phyloP scores from a whole-genome alignment of 2,888 invertebrate genomes.

The Dicranocentrus wangi region DNA sequence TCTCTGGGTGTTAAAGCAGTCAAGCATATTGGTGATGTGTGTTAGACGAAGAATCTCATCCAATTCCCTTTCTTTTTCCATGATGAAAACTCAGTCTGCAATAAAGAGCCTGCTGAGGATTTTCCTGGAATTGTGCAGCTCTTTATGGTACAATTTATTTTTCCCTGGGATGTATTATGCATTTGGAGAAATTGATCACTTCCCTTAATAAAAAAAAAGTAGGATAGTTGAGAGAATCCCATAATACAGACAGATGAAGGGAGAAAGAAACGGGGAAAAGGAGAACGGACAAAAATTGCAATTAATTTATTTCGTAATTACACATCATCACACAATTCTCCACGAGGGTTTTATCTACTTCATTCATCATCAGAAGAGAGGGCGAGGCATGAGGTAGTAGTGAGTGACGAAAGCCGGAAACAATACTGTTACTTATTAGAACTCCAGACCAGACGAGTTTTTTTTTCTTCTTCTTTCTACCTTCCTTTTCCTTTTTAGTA shows the following conservation, averaged over 20 bases:
- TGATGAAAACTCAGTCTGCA: slow-evolving; percentile 48
- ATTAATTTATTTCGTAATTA: slow-evolving; percentile 55
- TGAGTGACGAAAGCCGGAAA: no score
- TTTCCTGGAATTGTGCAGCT: slow-evolving; percentile 14
- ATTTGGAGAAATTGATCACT: slow-evolving; percentile 33
- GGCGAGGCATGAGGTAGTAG: no score
- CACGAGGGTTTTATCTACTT: neutral
- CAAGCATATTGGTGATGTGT: slow-evolving; percentile 20
- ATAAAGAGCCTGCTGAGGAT: slow-evolving; percentile 41
- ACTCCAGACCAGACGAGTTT: no score
- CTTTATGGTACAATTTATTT: neutral
- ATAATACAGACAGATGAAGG: neutral
- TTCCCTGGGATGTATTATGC: neutral
- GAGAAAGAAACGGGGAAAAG: slow-evolving; percentile 7
- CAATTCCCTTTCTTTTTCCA: slow-evolving; percentile 18
- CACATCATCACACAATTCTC: slow-evolving; percentile 37
- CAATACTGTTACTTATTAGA: no score
- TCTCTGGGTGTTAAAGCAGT: slow-evolving; percentile 40
- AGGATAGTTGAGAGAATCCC: neutral
- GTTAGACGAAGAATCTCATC: slow-evolving; percentile 35
- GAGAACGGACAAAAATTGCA: neutral
- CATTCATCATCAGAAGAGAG: no score
- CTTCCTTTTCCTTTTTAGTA: no score
- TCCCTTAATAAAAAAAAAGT: neutral
- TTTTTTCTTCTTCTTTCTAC: no score